phyloP scores from a whole-genome alignment of 2,888 invertebrate genomes.

The Theristus sp. region DNA sequence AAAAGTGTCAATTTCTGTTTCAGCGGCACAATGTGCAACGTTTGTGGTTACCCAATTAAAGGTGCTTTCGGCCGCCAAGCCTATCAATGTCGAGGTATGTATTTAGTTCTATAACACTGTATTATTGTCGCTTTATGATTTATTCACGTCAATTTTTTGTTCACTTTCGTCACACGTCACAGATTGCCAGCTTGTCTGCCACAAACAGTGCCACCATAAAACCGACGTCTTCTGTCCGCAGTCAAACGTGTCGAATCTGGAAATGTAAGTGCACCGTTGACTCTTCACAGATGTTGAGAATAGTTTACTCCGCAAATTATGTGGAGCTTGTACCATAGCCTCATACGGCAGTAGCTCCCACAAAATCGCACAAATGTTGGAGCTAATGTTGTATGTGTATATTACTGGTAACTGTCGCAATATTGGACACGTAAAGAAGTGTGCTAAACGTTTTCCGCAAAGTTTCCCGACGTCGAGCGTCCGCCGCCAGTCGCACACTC shows the following conservation, averaged over 20 bases:
- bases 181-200: constrained; percentile 27
- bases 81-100: constrained; percentile 27
- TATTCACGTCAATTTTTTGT: not conserved
- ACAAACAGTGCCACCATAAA: constrained; percentile 25
- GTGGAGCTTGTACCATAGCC: too few relatives aligned
- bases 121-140: not conserved
- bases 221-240: not conserved
- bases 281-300: not conserved
- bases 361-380: not conserved
- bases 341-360: too few relatives aligned
- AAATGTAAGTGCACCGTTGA: not conserved
- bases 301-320: too few relatives aligned
- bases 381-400: not conserved
- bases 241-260: not conserved
- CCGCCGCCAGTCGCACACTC: not conserved
- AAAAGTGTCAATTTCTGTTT: not conserved
- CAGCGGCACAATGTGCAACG: constrained; percentile 24
- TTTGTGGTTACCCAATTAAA: constrained; percentile 20
- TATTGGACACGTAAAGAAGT: too few relatives aligned
- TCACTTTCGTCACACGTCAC: too few relatives aligned
- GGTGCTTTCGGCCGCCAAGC: constrained; percentile 26
- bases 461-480: too few relatives aligned
- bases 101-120: too few relatives aligned
- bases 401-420: not conserved
- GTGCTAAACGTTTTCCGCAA: too few relatives aligned